A percentile compares a stretch with the other conserved stretches of the same genome.
These are phyloP conservation scores for Poecilia picta DNA, from an alignment of 2,797 vertebrate species.

Conservation along the genomic window DNA sequence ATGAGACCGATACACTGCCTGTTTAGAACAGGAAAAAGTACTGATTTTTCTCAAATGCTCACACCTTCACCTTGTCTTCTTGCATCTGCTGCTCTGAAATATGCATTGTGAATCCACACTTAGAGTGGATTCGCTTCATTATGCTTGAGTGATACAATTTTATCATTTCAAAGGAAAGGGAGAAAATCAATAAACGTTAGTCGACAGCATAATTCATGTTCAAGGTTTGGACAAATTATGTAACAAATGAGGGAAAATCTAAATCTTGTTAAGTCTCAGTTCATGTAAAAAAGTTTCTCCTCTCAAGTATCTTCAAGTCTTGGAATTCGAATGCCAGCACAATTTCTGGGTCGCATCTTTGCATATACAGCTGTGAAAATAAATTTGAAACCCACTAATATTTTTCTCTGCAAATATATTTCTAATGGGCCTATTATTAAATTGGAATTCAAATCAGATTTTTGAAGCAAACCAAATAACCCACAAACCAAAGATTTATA, in stretches of 20 bases:
- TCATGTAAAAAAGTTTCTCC: background rate
- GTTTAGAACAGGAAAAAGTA: constrained; percentile 46
- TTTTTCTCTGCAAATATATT: background rate
- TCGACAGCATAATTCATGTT: constrained; percentile 71
- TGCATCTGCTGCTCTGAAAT: constrained; percentile 50
- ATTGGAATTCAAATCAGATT: background rate
- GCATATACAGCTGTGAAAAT: background rate
- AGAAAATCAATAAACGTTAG: constrained; percentile 68
- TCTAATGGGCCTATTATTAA: background rate
- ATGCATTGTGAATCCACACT: constrained; percentile 57
- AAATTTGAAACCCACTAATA: background rate
- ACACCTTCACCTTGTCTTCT: background rate
- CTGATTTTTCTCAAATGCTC: constrained; percentile 43
- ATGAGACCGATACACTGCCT: constrained; percentile 18
- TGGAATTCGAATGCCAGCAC: constrained; percentile 50
- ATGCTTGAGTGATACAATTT: constrained; percentile 68
- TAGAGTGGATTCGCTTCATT: constrained; percentile 49
- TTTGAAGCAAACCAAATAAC: background rate
- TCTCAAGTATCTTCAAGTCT: constrained; percentile 47
- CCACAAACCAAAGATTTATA: background rate
- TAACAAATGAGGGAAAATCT: constrained; percentile 69
- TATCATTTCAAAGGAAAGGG: constrained; percentile 53
- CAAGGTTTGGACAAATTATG: constrained; percentile 69
- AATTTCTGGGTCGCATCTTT: constrained; percentile 35
- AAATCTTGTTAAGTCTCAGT: constrained; percentile 63